Evolutionary conservation across 2,888 invertebrate species (phyloP).

Genomic region (Odontomyia ornata): DNA sequence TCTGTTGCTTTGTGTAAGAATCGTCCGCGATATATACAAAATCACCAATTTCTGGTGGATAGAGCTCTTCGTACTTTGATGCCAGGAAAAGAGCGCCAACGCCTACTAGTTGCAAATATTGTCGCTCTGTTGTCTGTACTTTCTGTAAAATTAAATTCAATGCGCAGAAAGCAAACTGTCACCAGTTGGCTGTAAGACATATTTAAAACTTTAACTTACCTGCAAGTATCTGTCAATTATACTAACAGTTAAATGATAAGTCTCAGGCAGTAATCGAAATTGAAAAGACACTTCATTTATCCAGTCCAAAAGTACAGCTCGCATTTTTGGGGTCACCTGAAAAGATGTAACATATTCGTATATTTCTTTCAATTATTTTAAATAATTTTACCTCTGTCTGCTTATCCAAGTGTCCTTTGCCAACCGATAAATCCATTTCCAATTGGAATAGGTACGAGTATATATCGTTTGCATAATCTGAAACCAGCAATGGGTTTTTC

Average conservation of each 20-base stretch:
- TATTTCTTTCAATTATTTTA: neutral
- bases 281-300: slow-evolving; percentile 89
- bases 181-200: slow-evolving; percentile 22
- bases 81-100: slow-evolving; percentile 90
- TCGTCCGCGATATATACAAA: slow-evolving; percentile 92
- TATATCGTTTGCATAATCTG: slow-evolving; percentile 89
- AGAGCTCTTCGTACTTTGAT: slow-evolving; percentile 95
- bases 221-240: slow-evolving; percentile 88
- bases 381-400: slow-evolving; percentile 65
- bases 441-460: slow-evolving; percentile 81
- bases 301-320: slow-evolving; percentile 92
- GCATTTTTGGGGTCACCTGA: slow-evolving; percentile 83
- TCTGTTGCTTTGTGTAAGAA: slow-evolving; percentile 80
- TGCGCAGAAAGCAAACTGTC: too few relatives aligned
- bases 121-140: slow-evolving; percentile 71
- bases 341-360: neutral
- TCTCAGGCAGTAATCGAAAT: slow-evolving; percentile 87
- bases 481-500: slow-evolving; percentile 80
- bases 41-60: slow-evolving; percentile 84
- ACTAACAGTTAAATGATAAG: slow-evolving; percentile 86
- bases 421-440: slow-evolving; percentile 75
- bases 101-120: slow-evolving; percentile 86
- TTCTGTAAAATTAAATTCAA: slow-evolving; percentile 63
- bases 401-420: slow-evolving; percentile 72
- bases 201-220: slow-evolving; percentile 35